Percentiles rank a stretch among this genome's conserved stretches.
Conservation (phyloP, 2,797 vertebrate species). For the Apogon talboti region DNA sequence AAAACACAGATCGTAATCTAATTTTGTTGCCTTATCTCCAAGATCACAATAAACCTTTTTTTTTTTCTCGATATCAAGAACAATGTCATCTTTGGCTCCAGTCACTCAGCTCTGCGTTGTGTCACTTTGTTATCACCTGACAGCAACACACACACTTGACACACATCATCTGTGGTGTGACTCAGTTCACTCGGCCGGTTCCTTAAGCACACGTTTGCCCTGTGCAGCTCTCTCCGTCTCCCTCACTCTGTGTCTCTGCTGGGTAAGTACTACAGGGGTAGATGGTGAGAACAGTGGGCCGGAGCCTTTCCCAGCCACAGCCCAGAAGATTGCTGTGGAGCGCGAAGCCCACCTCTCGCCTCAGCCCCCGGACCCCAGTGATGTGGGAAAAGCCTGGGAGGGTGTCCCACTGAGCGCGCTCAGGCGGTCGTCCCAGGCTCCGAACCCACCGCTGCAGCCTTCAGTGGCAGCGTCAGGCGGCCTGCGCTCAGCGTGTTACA, state of each 20-base stretch:
- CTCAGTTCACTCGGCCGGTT: constrained; percentile 24
- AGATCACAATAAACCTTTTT: constrained; percentile 28
- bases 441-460: constrained; percentile 51
- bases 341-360: constrained; percentile 71
- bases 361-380: constrained; percentile 60
- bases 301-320: constrained; percentile 84
- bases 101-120: constrained; percentile 29
- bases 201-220: constrained; percentile 42
- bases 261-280: constrained; percentile 66
- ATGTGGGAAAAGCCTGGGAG: constrained; percentile 85
- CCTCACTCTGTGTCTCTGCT: constrained; percentile 61
- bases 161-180: constrained; percentile 48
- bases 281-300: constrained; percentile 85
- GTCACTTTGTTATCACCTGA: constrained; percentile 52
- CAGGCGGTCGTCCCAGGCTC: constrained; percentile 55
- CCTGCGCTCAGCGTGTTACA: constrained; percentile 49
- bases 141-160: constrained; percentile 18
- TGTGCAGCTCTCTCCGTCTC: constrained; percentile 39
- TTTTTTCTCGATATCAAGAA: constrained; percentile 8
- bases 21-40: constrained; percentile 27
- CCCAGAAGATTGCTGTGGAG: constrained; percentile 79
- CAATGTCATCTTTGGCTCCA: constrained; percentile 1
- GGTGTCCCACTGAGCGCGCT: constrained; percentile 68
- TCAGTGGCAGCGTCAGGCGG: constrained; percentile 27
- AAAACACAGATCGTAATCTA: constrained; percentile 41